These are phyloP conservation scores for Hermetia illucens DNA, from an alignment of 1,140 invertebrate species.

Conservation along the genomic window DNA sequence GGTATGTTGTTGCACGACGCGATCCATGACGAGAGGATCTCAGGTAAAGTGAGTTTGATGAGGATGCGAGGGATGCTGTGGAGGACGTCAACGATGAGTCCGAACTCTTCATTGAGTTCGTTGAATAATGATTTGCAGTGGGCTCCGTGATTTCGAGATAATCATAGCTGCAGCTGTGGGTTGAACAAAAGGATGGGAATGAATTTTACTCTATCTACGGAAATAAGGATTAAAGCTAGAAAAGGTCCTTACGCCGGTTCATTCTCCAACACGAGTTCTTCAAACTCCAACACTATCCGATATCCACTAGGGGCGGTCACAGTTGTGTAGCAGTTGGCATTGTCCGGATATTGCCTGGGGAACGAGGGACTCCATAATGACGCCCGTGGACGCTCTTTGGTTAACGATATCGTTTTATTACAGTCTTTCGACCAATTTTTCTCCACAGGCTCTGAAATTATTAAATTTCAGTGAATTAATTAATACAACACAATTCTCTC, in stretches of 20 bases:
- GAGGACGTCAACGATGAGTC: too few species aligned
- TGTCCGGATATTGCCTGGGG: constrained; percentile 53
- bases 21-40: too few species aligned
- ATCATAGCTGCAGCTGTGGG: constrained; percentile 52
- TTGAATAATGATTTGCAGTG: constrained; percentile 4
- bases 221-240: not conserved
- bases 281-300: constrained; percentile 46
- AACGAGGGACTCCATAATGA: constrained; percentile 50
- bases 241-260: constrained; percentile 45
- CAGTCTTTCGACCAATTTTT: constrained; percentile 34
- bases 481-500: too few species aligned
- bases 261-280: constrained; percentile 52
- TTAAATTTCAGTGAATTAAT: too few species aligned
- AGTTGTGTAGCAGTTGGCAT: constrained; percentile 44
- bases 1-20: too few species aligned
- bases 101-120: too few species aligned
- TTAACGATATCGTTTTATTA: constrained; percentile 45
- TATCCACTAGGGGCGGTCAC: constrained; percentile 43
- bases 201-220: not conserved
- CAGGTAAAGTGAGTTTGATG: too few species aligned
- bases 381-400: constrained; percentile 38
- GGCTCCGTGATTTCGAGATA: constrained; percentile 46
- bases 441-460: constrained; percentile 20
- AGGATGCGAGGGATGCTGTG: too few species aligned
- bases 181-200: constrained; percentile 2